These are phyloP conservation scores for Melinopterus prodromus DNA, from an alignment of 2,888 invertebrate species.

Conservation along the genomic window DNA sequence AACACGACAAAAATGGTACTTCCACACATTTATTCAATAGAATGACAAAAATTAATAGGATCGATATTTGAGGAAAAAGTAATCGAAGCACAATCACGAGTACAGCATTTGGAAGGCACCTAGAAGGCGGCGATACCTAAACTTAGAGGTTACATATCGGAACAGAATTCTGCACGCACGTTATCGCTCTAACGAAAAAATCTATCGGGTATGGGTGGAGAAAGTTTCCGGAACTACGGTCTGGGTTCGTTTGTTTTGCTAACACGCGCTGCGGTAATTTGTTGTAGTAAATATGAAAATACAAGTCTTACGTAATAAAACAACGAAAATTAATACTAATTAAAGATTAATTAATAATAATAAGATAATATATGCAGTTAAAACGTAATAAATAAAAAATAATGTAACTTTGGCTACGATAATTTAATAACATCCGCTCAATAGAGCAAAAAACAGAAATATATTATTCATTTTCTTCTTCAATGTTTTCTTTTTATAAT, in stretches of 20 bases:
- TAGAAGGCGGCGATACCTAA: conserved; percentile 48
- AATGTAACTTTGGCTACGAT: conserved; percentile 60
- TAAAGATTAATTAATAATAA: conserved; percentile 39
- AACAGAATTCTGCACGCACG: conserved; percentile 11
- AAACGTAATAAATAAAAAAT: conserved; percentile 54
- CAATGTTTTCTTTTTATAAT: not conserved
- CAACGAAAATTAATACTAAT: conserved; percentile 36
- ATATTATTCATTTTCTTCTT: conserved; percentile 36
- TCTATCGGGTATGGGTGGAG: not conserved
- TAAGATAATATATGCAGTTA: conserved; percentile 44
- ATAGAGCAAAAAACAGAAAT: conserved; percentile 42
- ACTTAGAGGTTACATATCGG: conserved; percentile 12
- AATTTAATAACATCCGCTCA: conserved; percentile 44
- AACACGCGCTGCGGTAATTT: conserved; percentile 10
- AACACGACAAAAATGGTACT: conserved; percentile 41
- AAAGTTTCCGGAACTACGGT: conserved; percentile 25
- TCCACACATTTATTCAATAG: conserved; percentile 57
- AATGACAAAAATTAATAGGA: conserved; percentile 49
- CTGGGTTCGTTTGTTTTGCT: conserved; percentile 13
- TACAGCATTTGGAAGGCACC: conserved; percentile 50
- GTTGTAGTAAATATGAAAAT: conserved; percentile 30
- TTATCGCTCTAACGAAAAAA: conserved; percentile 17
- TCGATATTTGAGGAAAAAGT: conserved; percentile 43
- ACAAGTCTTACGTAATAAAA: conserved; percentile 44
- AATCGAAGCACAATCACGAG: conserved; percentile 44